Evolutionary conservation across 2,797 vertebrate species (phyloP).

Genomic region (Argentina silus): DNA sequence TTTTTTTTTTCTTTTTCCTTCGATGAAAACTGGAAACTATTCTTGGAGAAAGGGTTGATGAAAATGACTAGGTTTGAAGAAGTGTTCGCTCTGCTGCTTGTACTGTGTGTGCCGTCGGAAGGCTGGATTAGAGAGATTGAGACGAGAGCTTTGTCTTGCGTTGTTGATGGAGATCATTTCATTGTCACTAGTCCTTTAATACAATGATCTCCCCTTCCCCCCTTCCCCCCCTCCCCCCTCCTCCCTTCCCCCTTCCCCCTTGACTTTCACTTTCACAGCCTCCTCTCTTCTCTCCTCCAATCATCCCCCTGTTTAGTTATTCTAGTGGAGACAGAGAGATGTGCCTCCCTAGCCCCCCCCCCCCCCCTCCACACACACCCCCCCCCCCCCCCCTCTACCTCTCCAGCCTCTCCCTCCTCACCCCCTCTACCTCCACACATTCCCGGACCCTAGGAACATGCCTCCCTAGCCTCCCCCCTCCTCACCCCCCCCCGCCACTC

Average conservation of each 20-base stretch:
- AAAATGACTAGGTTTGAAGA: not conserved
- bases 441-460: too few species aligned
- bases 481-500: conserved; percentile 7
- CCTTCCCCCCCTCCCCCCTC: not conserved
- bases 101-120: not conserved
- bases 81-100: not conserved
- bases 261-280: not conserved
- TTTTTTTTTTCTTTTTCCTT: not conserved
- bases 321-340: too few species aligned
- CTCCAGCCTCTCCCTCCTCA: conserved; percentile 45
- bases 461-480: conserved; percentile 22
- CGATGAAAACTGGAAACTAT: conserved; percentile 3
- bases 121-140: not conserved
- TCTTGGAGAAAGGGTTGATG: not conserved
- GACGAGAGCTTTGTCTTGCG: not conserved
- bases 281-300: too few species aligned
- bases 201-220: not conserved
- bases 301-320: too few species aligned
- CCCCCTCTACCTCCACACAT: conserved; percentile 17
- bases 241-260: conserved; percentile 11
- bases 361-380: too few species aligned
- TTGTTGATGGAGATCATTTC: not conserved
- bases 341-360: conserved; percentile 28
- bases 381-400: not conserved
- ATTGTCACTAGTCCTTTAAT: not conserved